These are phyloP conservation scores for Chinchilla lanigera DNA, from an alignment of 2,113 vertebrate genomes.

Conservation along the genomic window DNA sequence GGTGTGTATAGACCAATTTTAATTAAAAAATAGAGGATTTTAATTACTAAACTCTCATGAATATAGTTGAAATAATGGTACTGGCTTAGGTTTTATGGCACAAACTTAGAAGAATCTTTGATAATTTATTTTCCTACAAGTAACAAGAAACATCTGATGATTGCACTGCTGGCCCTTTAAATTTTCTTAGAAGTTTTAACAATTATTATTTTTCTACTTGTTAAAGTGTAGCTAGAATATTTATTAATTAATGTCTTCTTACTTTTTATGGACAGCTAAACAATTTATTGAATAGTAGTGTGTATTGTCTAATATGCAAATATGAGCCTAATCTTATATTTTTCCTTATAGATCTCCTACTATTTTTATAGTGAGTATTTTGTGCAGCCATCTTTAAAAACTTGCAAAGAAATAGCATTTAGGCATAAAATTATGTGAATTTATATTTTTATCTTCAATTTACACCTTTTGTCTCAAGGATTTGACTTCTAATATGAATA, in stretches of 20 bases:
- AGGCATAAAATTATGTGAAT: background rate
- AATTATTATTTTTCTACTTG: background rate
- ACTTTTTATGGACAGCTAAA: slow-evolving; percentile 74
- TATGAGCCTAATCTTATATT: slow-evolving; percentile 36
- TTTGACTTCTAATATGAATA: background rate
- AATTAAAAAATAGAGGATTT: background rate
- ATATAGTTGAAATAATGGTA: background rate
- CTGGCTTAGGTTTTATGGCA: background rate
- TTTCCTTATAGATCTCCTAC: slow-evolving; percentile 19
- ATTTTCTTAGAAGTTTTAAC: background rate
- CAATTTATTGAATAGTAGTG: slow-evolving; percentile 51
- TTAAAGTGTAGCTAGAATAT: background rate
- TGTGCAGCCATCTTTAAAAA: background rate
- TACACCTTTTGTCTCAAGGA: background rate
- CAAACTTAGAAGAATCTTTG: background rate
- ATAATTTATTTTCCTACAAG: background rate
- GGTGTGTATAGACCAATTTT: background rate
- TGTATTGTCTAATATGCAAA: slow-evolving; percentile 29
- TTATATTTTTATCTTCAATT: background rate
- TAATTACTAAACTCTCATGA: slow-evolving; percentile 26
- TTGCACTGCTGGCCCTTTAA: background rate
- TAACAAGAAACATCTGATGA: slow-evolving; percentile 6
- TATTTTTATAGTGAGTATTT: slow-evolving; percentile 9
- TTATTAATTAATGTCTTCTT: slow-evolving; percentile 27
- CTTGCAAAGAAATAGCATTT: background rate